phyloP scores from a whole-genome alignment of 1,140 invertebrate species.

The Drosophila leontia region DNA sequence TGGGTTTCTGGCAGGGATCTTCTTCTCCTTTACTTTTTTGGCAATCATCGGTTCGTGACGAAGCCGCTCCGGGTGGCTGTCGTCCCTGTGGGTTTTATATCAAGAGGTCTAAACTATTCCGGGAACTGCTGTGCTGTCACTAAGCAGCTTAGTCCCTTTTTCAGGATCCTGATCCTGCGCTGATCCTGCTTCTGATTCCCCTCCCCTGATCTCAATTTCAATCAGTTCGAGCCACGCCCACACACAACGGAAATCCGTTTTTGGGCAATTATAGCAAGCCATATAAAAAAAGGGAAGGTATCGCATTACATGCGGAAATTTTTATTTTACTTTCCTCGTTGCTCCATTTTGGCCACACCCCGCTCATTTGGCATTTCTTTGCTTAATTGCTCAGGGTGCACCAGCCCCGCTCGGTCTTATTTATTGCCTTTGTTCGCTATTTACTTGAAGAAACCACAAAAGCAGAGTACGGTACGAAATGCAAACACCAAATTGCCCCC shows the following conservation, averaged over 20 bases:
- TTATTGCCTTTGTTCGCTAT: slow-evolving; percentile 77
- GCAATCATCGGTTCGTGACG: slow-evolving; percentile 64
- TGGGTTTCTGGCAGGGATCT: slow-evolving; percentile 38
- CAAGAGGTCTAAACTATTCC: slow-evolving; percentile 78
- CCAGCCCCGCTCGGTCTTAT: slow-evolving; percentile 40
- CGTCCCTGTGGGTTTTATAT: slow-evolving; percentile 80
- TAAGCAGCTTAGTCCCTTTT: slow-evolving; percentile 70
- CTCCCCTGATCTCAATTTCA: slow-evolving; percentile 70
- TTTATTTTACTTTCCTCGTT: slow-evolving; percentile 40
- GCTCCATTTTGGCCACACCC: slow-evolving; percentile 52
- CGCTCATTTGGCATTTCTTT: slow-evolving; percentile 60
- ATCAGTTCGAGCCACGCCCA: slow-evolving; percentile 69
- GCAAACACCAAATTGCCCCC: slow-evolving; percentile 42
- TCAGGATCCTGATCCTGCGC: slow-evolving; percentile 6
- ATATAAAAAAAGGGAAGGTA: slow-evolving; percentile 41
- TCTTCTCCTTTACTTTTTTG: slow-evolving; percentile 23
- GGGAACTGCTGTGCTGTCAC: slow-evolving; percentile 49
- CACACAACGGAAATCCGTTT: slow-evolving; percentile 76
- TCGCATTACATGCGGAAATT: slow-evolving; percentile 70
- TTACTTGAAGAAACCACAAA: slow-evolving; percentile 49
- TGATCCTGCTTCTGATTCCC: slow-evolving; percentile 35
- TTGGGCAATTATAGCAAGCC: slow-evolving; percentile 61
- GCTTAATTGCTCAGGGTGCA: slow-evolving; percentile 63
- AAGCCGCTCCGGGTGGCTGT: slow-evolving; percentile 60
- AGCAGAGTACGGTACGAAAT: slow-evolving; percentile 45